phyloP scores from a whole-genome alignment of 2,888 invertebrate genomes.

The Drosophila aldrichi region DNA sequence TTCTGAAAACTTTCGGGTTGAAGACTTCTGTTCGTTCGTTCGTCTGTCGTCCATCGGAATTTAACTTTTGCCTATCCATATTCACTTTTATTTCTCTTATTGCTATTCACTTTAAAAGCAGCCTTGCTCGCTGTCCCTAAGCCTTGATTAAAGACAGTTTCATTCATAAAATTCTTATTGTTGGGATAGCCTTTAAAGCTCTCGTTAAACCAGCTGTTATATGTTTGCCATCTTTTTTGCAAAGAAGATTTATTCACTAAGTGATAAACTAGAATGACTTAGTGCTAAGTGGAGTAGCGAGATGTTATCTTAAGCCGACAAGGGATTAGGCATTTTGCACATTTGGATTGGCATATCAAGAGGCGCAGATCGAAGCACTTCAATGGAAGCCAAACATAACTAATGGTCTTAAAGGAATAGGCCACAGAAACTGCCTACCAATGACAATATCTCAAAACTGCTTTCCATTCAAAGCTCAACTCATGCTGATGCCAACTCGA shows the following conservation, averaged over 20 bases:
- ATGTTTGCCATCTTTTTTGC: slow-evolving; percentile 3
- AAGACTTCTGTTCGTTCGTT: background rate
- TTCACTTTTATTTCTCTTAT: background rate
- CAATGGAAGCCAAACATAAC: slow-evolving; percentile 17
- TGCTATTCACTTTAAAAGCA: background rate
- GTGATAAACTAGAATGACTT: slow-evolving; percentile 46
- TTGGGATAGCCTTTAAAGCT: background rate
- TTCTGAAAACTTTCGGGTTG: background rate
- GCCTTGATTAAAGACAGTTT: background rate
- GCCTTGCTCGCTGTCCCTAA: background rate
- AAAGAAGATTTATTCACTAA: slow-evolving; percentile 27
- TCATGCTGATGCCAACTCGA: slow-evolving; percentile 1
- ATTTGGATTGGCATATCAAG: slow-evolving; percentile 61
- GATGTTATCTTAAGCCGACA: slow-evolving; percentile 58
- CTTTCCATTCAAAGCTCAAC: slow-evolving; percentile 30
- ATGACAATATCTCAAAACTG: background rate
- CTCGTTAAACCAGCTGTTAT: background rate
- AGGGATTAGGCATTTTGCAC: slow-evolving; percentile 62
- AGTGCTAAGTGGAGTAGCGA: slow-evolving; percentile 52
- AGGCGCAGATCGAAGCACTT: slow-evolving; percentile 50
- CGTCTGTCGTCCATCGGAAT: background rate
- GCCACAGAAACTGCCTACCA: background rate
- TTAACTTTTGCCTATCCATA: background rate
- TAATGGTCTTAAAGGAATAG: slow-evolving; percentile 39
- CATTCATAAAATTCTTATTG: background rate